Conservation (phyloP, 2,888 invertebrate species). For the Caenorhabditis zanzibari region DNA sequence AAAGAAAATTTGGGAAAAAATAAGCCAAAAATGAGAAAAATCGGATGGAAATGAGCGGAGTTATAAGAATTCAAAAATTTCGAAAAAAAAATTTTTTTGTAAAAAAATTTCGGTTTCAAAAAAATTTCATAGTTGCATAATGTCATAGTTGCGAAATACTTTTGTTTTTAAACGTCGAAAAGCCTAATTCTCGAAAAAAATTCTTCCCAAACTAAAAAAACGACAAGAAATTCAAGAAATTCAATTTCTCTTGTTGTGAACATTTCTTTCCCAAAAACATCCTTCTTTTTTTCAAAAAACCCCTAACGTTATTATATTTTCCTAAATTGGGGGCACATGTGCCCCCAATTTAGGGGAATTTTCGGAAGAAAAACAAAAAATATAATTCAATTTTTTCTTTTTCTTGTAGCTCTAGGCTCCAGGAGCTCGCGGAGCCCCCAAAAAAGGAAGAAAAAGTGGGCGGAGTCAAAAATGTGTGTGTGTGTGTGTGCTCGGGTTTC, state of each 20-base stretch:
- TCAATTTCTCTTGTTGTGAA: no score
- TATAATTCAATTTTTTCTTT: conserved; percentile 33
- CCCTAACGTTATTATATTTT: conserved; percentile 40
- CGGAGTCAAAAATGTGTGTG: not conserved
- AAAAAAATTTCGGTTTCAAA: no score
- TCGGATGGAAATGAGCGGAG: not conserved
- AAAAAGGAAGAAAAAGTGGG: conserved; percentile 4
- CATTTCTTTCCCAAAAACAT: no score
- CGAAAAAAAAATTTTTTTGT: no score
- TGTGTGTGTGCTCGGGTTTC: conserved; percentile 10
- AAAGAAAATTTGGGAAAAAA: not conserved
- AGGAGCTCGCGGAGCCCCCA: not conserved
- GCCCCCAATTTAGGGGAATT: not conserved
- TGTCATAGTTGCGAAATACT: no score
- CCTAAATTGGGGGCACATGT: not conserved
- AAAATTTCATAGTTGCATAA: no score
- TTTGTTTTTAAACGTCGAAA: no score
- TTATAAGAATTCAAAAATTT: no score
- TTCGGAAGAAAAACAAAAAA: conserved; percentile 1
- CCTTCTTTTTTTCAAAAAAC: not conserved
- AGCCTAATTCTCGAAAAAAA: no score
- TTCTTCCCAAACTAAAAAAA: conserved; percentile 22
- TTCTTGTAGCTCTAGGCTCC: no score
- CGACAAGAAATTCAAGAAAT: not conserved
- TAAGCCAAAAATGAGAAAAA: not conserved